phyloP scores from a whole-genome alignment of 1,140 invertebrate species.

The Zaprionus inermis region DNA sequence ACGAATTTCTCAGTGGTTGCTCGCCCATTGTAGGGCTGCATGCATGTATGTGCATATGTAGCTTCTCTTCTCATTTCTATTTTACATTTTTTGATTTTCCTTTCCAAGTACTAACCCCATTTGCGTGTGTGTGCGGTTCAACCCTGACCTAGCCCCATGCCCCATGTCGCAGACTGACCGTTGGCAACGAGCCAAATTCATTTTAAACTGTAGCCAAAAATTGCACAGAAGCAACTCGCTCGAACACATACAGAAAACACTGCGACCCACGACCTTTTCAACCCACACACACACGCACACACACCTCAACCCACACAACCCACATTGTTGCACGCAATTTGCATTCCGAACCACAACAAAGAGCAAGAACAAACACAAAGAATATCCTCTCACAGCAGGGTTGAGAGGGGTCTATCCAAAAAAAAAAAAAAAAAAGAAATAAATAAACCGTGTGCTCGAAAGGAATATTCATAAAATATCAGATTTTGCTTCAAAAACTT shows the following conservation, averaged over 20 bases:
- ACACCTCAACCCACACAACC: constrained; percentile 1
- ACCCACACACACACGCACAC: not conserved
- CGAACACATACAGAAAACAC: not conserved
- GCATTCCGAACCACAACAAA: constrained; percentile 44
- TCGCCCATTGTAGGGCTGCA: not conserved
- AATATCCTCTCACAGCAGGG: not conserved
- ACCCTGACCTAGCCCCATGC: constrained; percentile 33
- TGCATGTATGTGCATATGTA: not conserved
- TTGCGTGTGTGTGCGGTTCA: constrained; percentile 17
- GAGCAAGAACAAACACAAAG: constrained; percentile 36
- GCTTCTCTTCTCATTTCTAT: constrained; percentile 7
- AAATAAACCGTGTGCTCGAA: not conserved
- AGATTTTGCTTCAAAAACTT: no score
- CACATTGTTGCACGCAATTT: constrained; percentile 29
- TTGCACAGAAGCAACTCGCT: constrained; percentile 21
- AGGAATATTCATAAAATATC: not conserved
- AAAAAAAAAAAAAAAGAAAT: not conserved
- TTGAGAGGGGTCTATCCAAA: not conserved
- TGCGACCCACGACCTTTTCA: not conserved
- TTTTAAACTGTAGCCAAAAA: constrained; percentile 29
- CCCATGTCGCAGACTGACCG: constrained; percentile 7
- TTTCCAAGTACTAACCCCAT: constrained; percentile 16
- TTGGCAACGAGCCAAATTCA: constrained; percentile 49
- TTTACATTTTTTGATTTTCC: constrained; percentile 16
- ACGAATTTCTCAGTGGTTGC: constrained; percentile 8